Evolutionary conservation across 2,888 invertebrate genomes (phyloP), one percentile per base, ranked within the genome.

Genomic region (Agonum fuliginosum): DNA sequence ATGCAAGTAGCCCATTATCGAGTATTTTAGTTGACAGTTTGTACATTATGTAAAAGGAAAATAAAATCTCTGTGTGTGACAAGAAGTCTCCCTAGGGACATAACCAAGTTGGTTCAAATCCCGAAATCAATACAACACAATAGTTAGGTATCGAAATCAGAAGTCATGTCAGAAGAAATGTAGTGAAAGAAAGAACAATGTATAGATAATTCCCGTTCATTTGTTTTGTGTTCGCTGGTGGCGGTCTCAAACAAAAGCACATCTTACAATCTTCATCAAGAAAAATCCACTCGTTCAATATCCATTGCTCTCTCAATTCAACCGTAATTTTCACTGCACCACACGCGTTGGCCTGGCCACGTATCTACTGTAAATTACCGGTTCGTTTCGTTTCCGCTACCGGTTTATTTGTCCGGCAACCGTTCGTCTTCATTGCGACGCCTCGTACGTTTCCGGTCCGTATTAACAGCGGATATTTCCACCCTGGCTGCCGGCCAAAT

Each of bases 341-440:
- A 41, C 67, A 67, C 58, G 67, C 41, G 37, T 67, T 41, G 17
- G 30, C 34, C n/a, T n/a, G 10, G 22, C 67, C 70, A 70, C 70
- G 70, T 70, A 70, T 70, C 70, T 14, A 43, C 70, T 70, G 70
- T 70, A 70, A 70, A 70, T 70, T 70, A 70, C 70, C 70, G 30
- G 70, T 70, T 46, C 70, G 46, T 43, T 70, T 70, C 70, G 70
- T 70, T 70, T 70, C 70, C 70, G 70, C 27, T 46, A 70, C 70
- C 70, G 70, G 70, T 70, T 70, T 70, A 70, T 70, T 70, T 70
- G 70, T 70, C 70, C 70, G 70, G 70, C 67, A 70, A 43, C 46
- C 70, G 70, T 70, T 46, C 70, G 70, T 70, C 70, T 70, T 70
- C 70, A 70, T 70, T 70, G 70, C 70, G 70, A 70, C 70, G 70